Percentiles rank a stretch among this genome's conserved stretches.
These are phyloP conservation scores for Podarcis cretensis DNA, from an alignment of 2,113 vertebrate species.

Conservation along the genomic window DNA sequence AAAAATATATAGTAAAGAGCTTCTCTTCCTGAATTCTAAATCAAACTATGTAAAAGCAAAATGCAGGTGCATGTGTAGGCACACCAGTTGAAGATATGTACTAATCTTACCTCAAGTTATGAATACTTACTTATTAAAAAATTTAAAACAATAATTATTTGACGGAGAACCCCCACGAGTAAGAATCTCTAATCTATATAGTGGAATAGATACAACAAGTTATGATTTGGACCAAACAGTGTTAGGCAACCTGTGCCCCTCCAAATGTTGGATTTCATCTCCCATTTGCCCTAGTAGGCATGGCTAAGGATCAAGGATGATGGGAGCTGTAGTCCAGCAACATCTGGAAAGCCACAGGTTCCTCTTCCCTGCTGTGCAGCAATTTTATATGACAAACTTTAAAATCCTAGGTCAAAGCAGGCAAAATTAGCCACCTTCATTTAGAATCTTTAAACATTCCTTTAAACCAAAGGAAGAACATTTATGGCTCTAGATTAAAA, in stretches of 20 bases:
- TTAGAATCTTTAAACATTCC: not conserved
- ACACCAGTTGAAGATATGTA: not conserved
- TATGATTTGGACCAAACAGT: not conserved
- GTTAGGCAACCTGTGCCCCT: no score
- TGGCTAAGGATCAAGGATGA: no score
- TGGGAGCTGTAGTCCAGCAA: no score
- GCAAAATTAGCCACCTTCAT: not conserved
- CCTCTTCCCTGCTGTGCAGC: not conserved
- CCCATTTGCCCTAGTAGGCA: no score
- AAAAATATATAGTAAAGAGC: not conserved
- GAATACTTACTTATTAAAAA: not conserved
- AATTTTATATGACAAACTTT: not conserved
- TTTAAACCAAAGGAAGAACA: not conserved
- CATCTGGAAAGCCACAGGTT: no score
- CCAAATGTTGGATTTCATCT: no score
- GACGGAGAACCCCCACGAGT: not conserved
- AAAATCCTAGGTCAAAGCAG: not conserved
- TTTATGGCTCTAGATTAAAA: not conserved
- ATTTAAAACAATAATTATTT: not conserved
- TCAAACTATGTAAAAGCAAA: not conserved
- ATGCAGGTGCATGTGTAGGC: not conserved
- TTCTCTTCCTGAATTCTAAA: not conserved
- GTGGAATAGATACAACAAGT: not conserved
- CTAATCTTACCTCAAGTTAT: not conserved
- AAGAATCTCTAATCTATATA: not conserved